These are phyloP conservation scores for Aricia agestis DNA, from an alignment of 1,140 invertebrate genomes.

Conservation along the genomic window DNA sequence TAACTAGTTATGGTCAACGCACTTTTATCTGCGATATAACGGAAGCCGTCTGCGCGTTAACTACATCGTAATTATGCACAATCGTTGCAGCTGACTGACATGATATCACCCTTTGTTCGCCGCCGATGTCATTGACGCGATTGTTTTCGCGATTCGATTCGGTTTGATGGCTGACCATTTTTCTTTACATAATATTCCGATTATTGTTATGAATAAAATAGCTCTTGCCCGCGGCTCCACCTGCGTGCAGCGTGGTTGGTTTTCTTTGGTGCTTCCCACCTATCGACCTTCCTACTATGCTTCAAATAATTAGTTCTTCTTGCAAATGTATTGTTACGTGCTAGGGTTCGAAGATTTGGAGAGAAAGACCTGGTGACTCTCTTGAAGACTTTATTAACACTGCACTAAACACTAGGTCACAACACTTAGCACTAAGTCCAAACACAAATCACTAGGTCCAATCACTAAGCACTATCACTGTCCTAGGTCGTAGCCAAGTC, in stretches of 20 bases:
- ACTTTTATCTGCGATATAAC: constrained; percentile 4
- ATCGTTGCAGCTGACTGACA: neutral
- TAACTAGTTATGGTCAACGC: constrained; percentile 3
- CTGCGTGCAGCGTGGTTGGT: neutral
- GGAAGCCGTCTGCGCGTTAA: constrained; percentile 2
- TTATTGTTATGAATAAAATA: neutral
- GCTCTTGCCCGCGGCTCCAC: neutral
- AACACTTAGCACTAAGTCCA: too few species aligned
- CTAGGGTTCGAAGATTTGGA: too few species aligned
- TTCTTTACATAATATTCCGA: neutral
- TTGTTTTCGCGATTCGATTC: neutral
- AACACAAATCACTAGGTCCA: too few species aligned
- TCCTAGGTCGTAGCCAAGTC: too few species aligned
- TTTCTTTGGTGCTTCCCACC: too few species aligned
- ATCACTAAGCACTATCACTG: too few species aligned
- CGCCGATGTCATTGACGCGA: neutral
- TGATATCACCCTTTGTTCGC: neutral
- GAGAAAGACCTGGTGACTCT: too few species aligned
- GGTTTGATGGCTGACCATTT: neutral
- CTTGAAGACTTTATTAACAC: too few species aligned
- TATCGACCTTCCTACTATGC: too few species aligned
- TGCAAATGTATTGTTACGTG: too few species aligned
- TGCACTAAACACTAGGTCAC: too few species aligned
- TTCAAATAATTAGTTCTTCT: too few species aligned
- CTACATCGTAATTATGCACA: neutral